These are phyloP conservation scores for Lasius platythorax DNA, from an alignment of 2,888 invertebrate species.

Conservation along the genomic window DNA sequence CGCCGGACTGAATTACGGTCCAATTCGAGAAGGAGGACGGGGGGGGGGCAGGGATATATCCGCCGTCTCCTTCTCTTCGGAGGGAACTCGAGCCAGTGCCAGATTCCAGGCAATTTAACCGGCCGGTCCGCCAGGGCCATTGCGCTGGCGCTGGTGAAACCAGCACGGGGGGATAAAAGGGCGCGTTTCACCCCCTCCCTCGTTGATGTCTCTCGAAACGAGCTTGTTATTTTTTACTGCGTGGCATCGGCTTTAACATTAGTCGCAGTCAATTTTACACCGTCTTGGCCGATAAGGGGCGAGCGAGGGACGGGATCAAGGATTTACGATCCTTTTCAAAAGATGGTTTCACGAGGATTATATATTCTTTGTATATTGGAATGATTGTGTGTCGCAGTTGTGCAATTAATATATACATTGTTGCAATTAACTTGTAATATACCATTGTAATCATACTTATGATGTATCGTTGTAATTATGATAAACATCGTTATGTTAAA, in stretches of 20 bases:
- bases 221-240: constrained; percentile 80
- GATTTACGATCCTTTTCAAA: constrained; percentile 60
- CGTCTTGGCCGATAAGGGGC: constrained; percentile 63
- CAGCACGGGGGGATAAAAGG: constrained; percentile 59
- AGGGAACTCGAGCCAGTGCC: constrained; percentile 75
- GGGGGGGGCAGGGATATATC: neutral
- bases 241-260: constrained; percentile 66
- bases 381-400: neutral
- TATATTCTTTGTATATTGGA: constrained; percentile 12
- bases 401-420: constrained; percentile 8
- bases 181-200: constrained; percentile 57
- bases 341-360: constrained; percentile 41
- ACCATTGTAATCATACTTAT: neutral
- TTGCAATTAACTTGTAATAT: constrained; percentile 18
- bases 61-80: constrained; percentile 41
- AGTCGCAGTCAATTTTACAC: constrained; percentile 63
- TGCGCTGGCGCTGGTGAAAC: constrained; percentile 28
- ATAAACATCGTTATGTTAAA: neutral
- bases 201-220: constrained; percentile 58
- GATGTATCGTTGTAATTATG: neutral
- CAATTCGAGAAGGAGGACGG: constrained; percentile 47
- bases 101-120: constrained; percentile 79
- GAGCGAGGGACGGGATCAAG: constrained; percentile 53
- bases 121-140: constrained; percentile 61
- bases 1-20: constrained; percentile 54